A percentile compares a stretch with the other conserved stretches of the same genome.
Evolutionary conservation across 2,888 invertebrate genomes (phyloP).

Genomic region (Pediacus dermestoides): DNA sequence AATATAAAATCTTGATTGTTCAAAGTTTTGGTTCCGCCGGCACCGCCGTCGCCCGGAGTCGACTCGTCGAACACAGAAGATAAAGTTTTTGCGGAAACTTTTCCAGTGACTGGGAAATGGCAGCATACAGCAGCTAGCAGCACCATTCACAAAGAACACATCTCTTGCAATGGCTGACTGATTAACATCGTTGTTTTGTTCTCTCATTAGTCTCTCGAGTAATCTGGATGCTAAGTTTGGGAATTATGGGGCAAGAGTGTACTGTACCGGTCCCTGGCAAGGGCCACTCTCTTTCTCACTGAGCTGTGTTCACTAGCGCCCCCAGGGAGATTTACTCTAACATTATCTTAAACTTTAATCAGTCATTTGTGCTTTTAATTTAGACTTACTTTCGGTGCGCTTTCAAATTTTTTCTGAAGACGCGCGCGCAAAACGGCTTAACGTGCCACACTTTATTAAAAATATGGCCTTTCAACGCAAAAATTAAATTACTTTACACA

Average conservation of each 20-base stretch:
- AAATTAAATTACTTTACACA: too few species aligned
- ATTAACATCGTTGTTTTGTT: constrained; percentile 42
- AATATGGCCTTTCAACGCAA: too few species aligned
- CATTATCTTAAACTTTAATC: constrained; percentile 41
- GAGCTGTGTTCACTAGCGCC: constrained; percentile 18
- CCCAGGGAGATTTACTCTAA: constrained; percentile 31
- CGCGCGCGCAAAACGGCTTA: too few species aligned
- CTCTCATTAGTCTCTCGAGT: constrained; percentile 33
- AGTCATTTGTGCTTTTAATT: constrained; percentile 40
- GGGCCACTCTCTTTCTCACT: constrained; percentile 13
- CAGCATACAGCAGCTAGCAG: constrained; percentile 19
- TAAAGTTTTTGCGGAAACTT: constrained; percentile 24
- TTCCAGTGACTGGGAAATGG: too few species aligned
- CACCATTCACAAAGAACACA: constrained; percentile 33
- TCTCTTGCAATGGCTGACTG: constrained; percentile 40
- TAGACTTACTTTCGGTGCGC: too few species aligned
- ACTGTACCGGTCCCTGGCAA: constrained; percentile 11
- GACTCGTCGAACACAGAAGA: constrained; percentile 12
- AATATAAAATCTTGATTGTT: constrained; percentile 32
- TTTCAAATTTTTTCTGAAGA: too few species aligned
- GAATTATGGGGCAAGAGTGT: constrained; percentile 32
- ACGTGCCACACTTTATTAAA: too few species aligned
- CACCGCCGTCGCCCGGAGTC: constrained; percentile 8
- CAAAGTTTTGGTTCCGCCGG: constrained; percentile 29
- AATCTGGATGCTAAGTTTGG: constrained; percentile 39